Conservation (phyloP, 1,140 invertebrate genomes). For the Neodiprion fabricii region DNA sequence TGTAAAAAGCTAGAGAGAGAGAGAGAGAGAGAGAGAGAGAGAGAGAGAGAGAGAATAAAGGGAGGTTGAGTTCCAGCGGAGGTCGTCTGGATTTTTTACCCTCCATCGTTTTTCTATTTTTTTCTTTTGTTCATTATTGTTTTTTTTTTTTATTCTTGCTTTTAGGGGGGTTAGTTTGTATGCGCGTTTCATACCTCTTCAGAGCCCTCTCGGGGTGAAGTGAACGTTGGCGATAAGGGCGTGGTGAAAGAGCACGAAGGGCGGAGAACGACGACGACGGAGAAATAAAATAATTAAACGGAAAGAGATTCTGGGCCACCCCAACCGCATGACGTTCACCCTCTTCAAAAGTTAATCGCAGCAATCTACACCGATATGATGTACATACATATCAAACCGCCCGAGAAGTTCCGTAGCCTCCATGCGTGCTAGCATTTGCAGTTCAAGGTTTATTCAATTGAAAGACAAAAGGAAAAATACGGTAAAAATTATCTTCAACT, state of each 20-base stretch:
- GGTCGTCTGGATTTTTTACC: conserved; percentile 14
- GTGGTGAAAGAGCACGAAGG: not conserved
- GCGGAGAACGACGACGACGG: not conserved
- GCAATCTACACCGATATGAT: not conserved
- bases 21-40: too few relatives aligned
- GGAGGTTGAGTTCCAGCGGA: not conserved
- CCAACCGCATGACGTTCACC: not conserved
- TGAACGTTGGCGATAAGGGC: conserved; percentile 5
- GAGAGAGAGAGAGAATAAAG: too few relatives aligned
- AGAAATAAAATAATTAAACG: conserved; percentile 8
- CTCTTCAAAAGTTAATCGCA: not conserved
- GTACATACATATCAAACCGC: not conserved
- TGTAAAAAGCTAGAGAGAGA: too few relatives aligned
- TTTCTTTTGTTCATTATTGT: not conserved
- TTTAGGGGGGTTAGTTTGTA: conserved; percentile 12
- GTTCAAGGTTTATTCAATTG: too few relatives aligned
- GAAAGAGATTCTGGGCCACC: not conserved
- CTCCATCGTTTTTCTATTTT: conserved; percentile 2
- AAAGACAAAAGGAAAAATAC: too few relatives aligned
- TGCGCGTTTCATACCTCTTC: conserved; percentile 9
- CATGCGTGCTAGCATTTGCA: too few relatives aligned
- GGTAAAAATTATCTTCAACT: too few relatives aligned
- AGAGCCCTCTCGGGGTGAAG: not conserved
- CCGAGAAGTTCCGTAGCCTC: not conserved
- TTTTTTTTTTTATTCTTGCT: conserved; percentile 5